Conservation (phyloP, 2,113 vertebrate species). For the Delphinus delphis region DNA sequence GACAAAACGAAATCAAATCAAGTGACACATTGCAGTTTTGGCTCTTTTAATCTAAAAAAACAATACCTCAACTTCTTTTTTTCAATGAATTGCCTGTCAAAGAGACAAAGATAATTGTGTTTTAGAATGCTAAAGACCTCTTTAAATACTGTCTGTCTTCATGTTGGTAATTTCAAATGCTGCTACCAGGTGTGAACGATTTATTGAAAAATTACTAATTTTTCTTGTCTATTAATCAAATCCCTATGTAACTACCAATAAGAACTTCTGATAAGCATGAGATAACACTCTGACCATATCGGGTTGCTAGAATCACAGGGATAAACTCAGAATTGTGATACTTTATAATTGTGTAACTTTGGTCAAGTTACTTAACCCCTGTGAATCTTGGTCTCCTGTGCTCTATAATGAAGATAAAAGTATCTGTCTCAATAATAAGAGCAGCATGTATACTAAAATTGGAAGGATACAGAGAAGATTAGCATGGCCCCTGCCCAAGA, state of each 20-base stretch:
- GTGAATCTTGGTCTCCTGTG: neutral
- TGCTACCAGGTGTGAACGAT: neutral
- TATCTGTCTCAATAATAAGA: neutral
- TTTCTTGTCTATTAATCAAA: neutral
- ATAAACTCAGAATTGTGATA: neutral
- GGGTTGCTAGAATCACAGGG: neutral
- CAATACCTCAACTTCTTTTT: neutral
- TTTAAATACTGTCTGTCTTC: neutral
- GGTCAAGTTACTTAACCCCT: neutral
- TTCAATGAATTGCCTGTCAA: neutral
- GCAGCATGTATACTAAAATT: neutral
- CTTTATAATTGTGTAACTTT: neutral
- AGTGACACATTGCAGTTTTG: neutral
- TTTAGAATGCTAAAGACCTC: neutral
- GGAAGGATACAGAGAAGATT: neutral
- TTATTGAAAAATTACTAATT: neutral
- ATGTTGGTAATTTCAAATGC: neutral
- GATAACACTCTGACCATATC: neutral
- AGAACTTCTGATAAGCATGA: neutral
- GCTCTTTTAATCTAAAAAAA: neutral
- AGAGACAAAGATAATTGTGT: neutral
- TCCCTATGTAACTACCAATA: neutral
- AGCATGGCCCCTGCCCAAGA: neutral
- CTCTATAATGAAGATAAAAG: neutral
- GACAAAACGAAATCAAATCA: neutral